These are phyloP conservation scores for Meloe dianella DNA, from an alignment of 2,888 invertebrate genomes.

Conservation along the genomic window DNA sequence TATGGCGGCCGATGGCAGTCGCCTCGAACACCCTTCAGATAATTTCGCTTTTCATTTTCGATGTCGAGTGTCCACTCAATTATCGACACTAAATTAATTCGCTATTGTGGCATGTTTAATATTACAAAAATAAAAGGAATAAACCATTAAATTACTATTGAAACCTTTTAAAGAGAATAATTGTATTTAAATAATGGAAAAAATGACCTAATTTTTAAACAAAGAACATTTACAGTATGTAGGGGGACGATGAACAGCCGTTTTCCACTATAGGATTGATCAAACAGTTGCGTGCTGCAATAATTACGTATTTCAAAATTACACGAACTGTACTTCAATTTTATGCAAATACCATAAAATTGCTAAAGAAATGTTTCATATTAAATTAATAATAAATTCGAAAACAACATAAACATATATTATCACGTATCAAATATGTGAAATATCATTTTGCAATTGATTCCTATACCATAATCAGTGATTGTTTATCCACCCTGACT, in stretches of 20 bases:
- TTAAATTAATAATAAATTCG: neutral
- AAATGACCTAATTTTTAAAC: slow-evolving; percentile 4
- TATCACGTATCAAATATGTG: neutral
- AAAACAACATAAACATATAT: too few species aligned
- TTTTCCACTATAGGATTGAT: neutral
- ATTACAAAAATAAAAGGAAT: too few species aligned
- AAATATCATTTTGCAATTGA: neutral
- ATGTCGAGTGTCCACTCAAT: neutral
- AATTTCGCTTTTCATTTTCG: neutral
- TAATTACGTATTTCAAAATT: neutral
- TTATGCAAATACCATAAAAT: neutral
- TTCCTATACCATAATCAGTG: neutral
- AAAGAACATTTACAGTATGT: neutral
- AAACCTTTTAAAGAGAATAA: neutral
- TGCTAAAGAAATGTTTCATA: neutral
- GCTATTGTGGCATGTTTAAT: too few species aligned
- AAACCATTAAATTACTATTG: neutral
- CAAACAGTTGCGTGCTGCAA: slow-evolving; percentile 3
- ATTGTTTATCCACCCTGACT: neutral
- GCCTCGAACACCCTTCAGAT: neutral
- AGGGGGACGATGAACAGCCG: neutral
- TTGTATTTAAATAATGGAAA: neutral
- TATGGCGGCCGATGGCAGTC: slow-evolving; percentile 4
- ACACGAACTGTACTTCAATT: neutral
- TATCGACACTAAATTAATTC: neutral